Evolutionary conservation across 2,888 invertebrate species (phyloP).

Genomic region (Eupithecia inturbata): DNA sequence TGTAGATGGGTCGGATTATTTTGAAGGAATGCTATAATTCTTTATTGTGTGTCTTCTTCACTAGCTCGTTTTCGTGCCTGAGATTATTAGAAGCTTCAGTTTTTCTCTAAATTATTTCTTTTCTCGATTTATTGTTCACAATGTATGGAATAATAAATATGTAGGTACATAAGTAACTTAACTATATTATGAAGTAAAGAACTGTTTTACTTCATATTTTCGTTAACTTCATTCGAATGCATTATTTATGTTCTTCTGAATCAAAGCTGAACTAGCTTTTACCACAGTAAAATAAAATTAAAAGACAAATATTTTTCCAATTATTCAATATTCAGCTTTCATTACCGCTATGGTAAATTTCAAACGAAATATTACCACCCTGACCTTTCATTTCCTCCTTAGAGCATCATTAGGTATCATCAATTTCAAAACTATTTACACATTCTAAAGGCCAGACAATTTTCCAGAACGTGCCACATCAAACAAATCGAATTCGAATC

Average conservation of each 20-base stretch:
- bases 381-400: conserved; percentile 7
- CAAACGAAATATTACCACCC: neutral
- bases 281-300: too few species aligned
- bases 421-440: conserved; percentile 64
- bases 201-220: neutral
- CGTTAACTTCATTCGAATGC: neutral
- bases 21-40: conserved; percentile 32
- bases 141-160: too few species aligned
- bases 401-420: conserved; percentile 26
- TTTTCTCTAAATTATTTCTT: neutral
- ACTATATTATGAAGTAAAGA: too few species aligned
- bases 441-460: conserved; percentile 72
- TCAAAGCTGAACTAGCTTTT: neutral
- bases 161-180: too few species aligned
- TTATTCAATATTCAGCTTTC: neutral
- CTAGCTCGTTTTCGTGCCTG: neutral
- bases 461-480: conserved; percentile 63
- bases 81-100: neutral
- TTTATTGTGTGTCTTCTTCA: conserved; percentile 13
- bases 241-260: neutral
- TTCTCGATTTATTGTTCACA: neutral
- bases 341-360: neutral
- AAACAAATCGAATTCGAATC: conserved; percentile 75
- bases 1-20: conserved; percentile 46
- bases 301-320: too few species aligned